Conservation (phyloP, 2,888 invertebrate genomes). For the Eilema caniola region DNA sequence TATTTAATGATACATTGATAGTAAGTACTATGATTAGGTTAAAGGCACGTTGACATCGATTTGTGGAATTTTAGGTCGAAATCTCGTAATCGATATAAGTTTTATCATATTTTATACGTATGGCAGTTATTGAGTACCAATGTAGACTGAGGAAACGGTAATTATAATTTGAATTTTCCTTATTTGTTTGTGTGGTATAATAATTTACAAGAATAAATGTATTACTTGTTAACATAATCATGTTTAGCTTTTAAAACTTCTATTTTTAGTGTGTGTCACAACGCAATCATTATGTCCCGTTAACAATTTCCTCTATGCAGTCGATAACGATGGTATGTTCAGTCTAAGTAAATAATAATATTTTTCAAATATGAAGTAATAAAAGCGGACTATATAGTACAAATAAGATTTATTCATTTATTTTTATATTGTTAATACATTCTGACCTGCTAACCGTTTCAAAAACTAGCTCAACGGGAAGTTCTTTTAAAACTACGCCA, state of each 20-base stretch:
- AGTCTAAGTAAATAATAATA: neutral
- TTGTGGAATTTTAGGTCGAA: constrained; percentile 42
- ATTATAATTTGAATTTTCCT: constrained; percentile 3
- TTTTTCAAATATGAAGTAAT: neutral
- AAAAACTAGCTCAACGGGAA: neutral
- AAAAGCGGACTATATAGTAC: neutral
- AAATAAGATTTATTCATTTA: too few relatives aligned
- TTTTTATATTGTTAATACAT: neutral
- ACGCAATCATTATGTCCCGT: constrained; percentile 35
- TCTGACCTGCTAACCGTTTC: neutral
- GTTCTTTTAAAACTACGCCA: neutral
- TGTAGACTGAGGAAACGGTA: neutral
- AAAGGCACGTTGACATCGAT: constrained; percentile 36
- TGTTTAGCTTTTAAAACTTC: constrained; percentile 3
- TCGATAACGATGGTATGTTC: constrained; percentile 29
- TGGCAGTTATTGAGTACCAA: neutral
- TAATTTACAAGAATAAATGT: constrained; percentile 5
- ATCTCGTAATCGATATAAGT: constrained; percentile 36
- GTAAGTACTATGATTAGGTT: constrained; percentile 29
- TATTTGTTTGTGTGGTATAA: constrained; percentile 5
- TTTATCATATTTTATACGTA: neutral
- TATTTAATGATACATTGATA: constrained; percentile 44
- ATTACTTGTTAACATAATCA: neutral
- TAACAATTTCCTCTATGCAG: constrained; percentile 27
- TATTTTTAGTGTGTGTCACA: constrained; percentile 20